Evolutionary conservation across 1,140 invertebrate genomes (phyloP), one percentile per base, ranked within the genome.

Genomic region (Penaeus japonicus): DNA sequence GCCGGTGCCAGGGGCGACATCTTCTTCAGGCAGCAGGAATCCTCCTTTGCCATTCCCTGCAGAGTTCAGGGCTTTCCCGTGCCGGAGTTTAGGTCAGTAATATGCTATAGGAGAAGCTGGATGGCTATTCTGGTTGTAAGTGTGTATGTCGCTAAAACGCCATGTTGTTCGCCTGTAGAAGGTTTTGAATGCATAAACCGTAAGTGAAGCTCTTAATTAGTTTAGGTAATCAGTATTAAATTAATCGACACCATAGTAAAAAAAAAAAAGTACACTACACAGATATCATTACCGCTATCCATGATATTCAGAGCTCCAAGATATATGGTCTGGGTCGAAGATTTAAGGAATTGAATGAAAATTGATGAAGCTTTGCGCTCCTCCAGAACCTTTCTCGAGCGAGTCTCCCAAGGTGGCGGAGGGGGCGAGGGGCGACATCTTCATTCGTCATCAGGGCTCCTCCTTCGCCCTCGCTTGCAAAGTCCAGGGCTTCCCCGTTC

Each of bases 1-100:
- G 81, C 65, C 20, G 79, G 79, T 32, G 79, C 89, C 39, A 84
- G 55, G 75, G 78, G 78, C 65, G 70, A 87, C 84, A 88, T 39
- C 85, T 91, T 84, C 65, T 85, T 4, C 24, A 62, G 65, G 87
- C 87, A 22, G 27, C 82, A 15, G 78, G 59, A 4, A 27, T 81
- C 22, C 1, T 47, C 47, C 47, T 47, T 47, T 53, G 55, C 78
- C 59, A 65, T 96, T 90, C 93, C 94, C 87, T 96, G 96, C 91
- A 95, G 95, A 4, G 89, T 54, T 32, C 89, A 89, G 83, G 89
- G 55, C 59, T 85, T 54, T 83, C 89, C 89, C 5, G 82, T 89
- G 12, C 89, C 89, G 4, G 18, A 57, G 39, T 89, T 89, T 77
- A 89, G 87, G 87, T 89, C 4, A 85, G 87, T 89, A 1, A 4